phyloP scores from a whole-genome alignment of 2,888 invertebrate genomes.

The Lathronympha strigana region DNA sequence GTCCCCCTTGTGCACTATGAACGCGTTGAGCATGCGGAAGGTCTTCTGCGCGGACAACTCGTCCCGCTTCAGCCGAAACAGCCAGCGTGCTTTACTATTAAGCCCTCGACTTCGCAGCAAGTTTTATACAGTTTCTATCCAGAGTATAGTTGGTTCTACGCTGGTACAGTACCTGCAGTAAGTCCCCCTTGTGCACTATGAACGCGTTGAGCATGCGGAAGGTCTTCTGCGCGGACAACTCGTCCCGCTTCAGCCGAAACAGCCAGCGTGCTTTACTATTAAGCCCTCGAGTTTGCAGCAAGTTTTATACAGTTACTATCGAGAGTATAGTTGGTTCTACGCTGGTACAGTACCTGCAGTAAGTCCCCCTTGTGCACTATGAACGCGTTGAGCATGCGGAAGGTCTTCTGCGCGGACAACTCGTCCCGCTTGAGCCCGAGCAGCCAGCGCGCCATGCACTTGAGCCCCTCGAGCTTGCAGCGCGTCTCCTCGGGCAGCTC shows the following conservation, averaged over 20 bases:
- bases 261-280: conserved; percentile 99
- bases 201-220: conserved; percentile 97
- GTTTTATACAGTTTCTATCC: conserved; percentile 94
- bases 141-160: too few relatives aligned
- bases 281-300: conserved; percentile 95
- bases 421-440: conserved; percentile 95
- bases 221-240: conserved; percentile 96
- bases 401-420: conserved; percentile 95
- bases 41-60: conserved; percentile 97
- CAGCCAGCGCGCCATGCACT: conserved; percentile 98
- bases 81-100: conserved; percentile 98
- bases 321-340: too few relatives aligned
- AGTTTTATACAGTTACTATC: too few relatives aligned
- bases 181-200: conserved; percentile 95
- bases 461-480: conserved; percentile 97
- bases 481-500: conserved; percentile 95
- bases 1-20: conserved; percentile 96
- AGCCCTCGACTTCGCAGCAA: conserved; percentile 95
- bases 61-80: conserved; percentile 95
- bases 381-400: conserved; percentile 97
- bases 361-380: conserved; percentile 96
- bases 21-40: conserved; percentile 96
- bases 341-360: conserved; percentile 73
- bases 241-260: conserved; percentile 94
- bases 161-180: conserved; percentile 81